These are phyloP conservation scores for Diploscapter pachys DNA, from an alignment of 1,140 invertebrate genomes.

Conservation along the genomic window DNA sequence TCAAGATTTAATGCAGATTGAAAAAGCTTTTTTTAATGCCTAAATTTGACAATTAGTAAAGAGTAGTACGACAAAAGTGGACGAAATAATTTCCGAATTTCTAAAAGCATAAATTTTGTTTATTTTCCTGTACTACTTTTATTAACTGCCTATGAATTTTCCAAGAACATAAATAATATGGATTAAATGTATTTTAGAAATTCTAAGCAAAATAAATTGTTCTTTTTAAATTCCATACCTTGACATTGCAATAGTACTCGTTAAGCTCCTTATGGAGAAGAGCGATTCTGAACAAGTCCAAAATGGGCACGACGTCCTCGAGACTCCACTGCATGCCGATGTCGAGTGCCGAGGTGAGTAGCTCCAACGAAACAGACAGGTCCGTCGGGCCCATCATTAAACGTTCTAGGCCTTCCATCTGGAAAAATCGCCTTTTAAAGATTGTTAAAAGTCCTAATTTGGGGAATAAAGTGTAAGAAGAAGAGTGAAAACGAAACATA, in stretches of 20 bases:
- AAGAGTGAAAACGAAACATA: background rate
- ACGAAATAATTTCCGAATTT: too few species aligned
- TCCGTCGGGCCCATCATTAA: conserved; percentile 22
- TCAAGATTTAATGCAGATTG: too few species aligned
- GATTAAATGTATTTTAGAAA: too few species aligned
- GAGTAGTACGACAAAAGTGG: too few species aligned
- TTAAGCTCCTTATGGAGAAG: conserved; percentile 45
- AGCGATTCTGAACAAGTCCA: conserved; percentile 50
- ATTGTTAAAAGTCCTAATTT: too few species aligned
- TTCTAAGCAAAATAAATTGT: background rate
- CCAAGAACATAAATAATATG: too few species aligned
- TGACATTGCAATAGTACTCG: conserved; percentile 39
- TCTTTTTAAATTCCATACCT: conserved; percentile 1
- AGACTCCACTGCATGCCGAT: conserved; percentile 40
- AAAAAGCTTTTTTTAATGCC: too few species aligned
- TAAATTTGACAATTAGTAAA: too few species aligned
- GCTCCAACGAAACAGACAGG: conserved; percentile 11
- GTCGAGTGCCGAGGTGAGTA: conserved; percentile 20
- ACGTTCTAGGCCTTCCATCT: conserved; percentile 38
- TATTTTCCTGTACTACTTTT: too few species aligned
- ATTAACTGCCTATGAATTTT: too few species aligned
- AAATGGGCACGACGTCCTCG: conserved; percentile 38
- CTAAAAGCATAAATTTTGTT: too few species aligned
- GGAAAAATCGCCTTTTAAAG: background rate
- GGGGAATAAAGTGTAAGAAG: background rate